Conservation (phyloP, 2,113 vertebrate species). For the Elanus axillaris region DNA sequence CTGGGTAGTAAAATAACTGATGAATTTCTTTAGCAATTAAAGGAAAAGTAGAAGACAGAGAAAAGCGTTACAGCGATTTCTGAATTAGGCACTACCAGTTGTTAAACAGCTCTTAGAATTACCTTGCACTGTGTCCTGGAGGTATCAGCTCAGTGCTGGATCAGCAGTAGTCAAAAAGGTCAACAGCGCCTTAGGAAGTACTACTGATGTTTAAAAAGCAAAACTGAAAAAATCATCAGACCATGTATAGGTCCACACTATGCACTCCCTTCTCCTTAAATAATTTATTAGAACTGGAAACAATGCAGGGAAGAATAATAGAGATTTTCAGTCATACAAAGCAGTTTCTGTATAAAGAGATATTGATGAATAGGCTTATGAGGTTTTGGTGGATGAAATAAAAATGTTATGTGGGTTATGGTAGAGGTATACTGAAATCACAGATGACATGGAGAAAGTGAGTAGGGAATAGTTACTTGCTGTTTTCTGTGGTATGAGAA, state of each 20-base stretch:
- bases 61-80: not conserved
- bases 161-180: not conserved
- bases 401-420: not conserved
- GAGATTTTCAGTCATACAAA: not conserved
- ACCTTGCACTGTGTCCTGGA: not conserved
- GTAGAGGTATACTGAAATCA: not conserved
- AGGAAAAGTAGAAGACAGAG: not conserved
- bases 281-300: not conserved
- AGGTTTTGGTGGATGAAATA: not conserved
- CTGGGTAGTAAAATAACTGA: not conserved
- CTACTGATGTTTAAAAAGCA: not conserved
- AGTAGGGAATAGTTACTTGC: not conserved
- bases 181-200: not conserved
- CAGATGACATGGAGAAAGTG: not conserved
- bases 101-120: not conserved
- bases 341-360: not conserved
- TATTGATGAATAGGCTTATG: not conserved
- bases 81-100: not conserved
- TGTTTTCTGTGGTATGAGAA: not conserved
- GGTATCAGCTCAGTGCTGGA: not conserved
- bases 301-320: not conserved
- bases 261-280: not conserved
- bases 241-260: not conserved
- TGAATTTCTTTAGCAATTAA: not conserved
- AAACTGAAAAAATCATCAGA: not conserved